phyloP scores from a whole-genome alignment of 2,113 vertebrate genomes.

The Gnathonemus longibarbis region DNA sequence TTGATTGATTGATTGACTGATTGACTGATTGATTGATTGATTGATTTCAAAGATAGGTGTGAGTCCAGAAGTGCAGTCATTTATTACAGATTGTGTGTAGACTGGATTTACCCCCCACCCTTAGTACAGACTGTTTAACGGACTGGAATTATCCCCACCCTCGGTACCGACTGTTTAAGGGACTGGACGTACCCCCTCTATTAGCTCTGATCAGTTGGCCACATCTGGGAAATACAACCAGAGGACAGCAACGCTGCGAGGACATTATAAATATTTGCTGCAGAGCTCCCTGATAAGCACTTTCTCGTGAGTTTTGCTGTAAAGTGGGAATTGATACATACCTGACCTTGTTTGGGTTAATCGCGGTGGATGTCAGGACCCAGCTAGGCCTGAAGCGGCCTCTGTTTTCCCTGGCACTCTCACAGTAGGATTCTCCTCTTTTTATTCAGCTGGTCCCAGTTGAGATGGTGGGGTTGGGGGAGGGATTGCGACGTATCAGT shows the following conservation, averaged over 20 bases:
- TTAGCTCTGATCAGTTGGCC: not conserved
- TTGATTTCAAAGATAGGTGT: not conserved
- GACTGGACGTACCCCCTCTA: not conserved
- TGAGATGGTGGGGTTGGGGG: not conserved
- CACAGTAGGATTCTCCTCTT: not conserved
- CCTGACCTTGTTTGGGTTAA: not conserved
- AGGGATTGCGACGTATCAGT: not conserved
- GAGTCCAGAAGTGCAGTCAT: not conserved
- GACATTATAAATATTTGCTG: not conserved
- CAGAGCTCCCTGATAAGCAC: not conserved
- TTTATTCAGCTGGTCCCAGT: not conserved
- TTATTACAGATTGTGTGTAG: not conserved
- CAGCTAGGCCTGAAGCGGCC: not conserved
- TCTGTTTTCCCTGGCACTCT: not conserved
- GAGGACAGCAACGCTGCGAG: not conserved
- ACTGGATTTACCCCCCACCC: not conserved
- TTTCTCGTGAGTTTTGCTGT: not conserved
- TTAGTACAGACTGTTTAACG: not conserved
- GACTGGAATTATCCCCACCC: not conserved
- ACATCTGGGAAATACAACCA: not conserved
- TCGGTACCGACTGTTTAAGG: not conserved
- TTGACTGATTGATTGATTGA: not conserved
- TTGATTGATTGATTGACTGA: not conserved
- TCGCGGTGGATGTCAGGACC: not conserved
- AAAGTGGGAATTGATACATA: not conserved